phyloP scores from a whole-genome alignment of 2,113 vertebrate genomes.

The Hystrix cristata region DNA sequence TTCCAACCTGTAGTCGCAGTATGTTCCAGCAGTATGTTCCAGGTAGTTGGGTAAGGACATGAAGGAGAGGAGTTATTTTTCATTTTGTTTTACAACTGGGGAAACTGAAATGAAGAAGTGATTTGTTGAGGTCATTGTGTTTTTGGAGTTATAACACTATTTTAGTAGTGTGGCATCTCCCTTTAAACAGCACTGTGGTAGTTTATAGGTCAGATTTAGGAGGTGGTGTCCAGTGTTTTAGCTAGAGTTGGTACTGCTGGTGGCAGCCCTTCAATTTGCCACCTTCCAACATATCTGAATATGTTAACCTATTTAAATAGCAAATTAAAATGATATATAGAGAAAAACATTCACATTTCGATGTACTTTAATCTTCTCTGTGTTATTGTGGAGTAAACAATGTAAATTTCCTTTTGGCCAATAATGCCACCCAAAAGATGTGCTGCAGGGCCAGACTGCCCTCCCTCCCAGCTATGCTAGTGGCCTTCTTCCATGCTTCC shows the following conservation, averaged over 20 bases:
- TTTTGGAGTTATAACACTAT: neutral
- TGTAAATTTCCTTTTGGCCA: neutral
- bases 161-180: neutral
- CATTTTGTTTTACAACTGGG: conserved; percentile 57
- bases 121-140: neutral
- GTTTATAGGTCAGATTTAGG: neutral
- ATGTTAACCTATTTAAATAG: neutral
- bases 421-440: neutral
- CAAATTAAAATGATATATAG: neutral
- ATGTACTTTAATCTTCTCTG: neutral
- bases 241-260: neutral
- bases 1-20: neutral
- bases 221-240: neutral
- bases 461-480: neutral
- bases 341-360: neutral
- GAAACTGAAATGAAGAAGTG: conserved; percentile 15
- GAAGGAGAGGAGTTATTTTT: conserved; percentile 19
- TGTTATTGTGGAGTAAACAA: neutral
- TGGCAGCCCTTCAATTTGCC: neutral
- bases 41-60: neutral
- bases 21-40: neutral
- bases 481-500: neutral
- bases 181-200: neutral
- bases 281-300: neutral
- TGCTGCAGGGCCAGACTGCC: neutral